Evolutionary conservation across 2,888 invertebrate species (phyloP).

Genomic region (Lomographa bimaculata): DNA sequence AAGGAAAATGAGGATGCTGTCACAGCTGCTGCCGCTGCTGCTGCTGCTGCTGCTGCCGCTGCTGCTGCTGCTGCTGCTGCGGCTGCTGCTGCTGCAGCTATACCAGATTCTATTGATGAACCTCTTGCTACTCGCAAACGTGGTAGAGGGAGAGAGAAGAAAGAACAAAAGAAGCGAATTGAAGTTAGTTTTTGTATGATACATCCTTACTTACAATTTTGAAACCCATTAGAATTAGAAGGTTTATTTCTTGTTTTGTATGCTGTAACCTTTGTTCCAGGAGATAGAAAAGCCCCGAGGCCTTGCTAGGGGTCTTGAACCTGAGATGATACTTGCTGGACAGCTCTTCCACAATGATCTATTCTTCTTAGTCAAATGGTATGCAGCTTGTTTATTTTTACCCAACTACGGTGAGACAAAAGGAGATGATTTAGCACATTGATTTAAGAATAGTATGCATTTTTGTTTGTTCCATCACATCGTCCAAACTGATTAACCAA

Average conservation of each 20-base stretch:
- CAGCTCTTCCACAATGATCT: conserved; percentile 94
- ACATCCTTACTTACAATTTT: too few species aligned
- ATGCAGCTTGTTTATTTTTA: too few species aligned
- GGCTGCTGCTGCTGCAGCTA: conserved; percentile 18
- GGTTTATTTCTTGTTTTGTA: too few species aligned
- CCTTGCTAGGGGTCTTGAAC: conserved; percentile 90
- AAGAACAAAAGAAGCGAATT: conserved; percentile 60
- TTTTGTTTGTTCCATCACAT: too few species aligned
- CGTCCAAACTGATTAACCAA: too few species aligned
- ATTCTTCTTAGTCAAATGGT: conserved; percentile 96
- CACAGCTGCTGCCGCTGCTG: conserved; percentile 31
- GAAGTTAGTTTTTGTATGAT: conserved; percentile 36
- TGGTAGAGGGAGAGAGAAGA: conserved; percentile 17
- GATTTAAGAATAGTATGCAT: too few species aligned
- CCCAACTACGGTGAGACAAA: too few species aligned
- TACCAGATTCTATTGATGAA: conserved; percentile 52
- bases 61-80: conserved; percentile 20
- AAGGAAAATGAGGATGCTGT: conserved; percentile 58
- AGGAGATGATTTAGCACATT: too few species aligned
- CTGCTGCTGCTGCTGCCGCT: conserved; percentile 20
- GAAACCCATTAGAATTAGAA: too few species aligned
- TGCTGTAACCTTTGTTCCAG: conserved; percentile 65
- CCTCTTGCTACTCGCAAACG: conserved; percentile 50
- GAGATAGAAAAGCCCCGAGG: conserved; percentile 87
- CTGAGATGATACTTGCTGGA: conserved; percentile 95